Percentiles rank a stretch among this genome's conserved stretches.
phyloP scores from a whole-genome alignment of 2,888 invertebrate genomes.

The Atrina japonica region DNA sequence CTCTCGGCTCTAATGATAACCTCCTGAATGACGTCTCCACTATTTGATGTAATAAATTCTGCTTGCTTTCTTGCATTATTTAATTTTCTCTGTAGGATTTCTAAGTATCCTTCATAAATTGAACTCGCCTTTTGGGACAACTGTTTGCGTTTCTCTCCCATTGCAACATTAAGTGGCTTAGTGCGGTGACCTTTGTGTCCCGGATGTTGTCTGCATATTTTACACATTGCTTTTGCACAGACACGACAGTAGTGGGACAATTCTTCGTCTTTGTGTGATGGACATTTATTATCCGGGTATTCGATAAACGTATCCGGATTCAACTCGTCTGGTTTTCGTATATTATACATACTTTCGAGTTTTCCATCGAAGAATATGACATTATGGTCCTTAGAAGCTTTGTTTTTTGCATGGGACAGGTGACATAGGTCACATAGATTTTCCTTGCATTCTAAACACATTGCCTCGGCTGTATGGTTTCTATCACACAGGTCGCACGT shows the following conservation, averaged over 20 bases:
- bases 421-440: conserved; percentile 27
- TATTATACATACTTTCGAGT: neutral
- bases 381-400: conserved; percentile 29
- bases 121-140: conserved; percentile 5
- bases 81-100: conserved; percentile 23
- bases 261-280: conserved; percentile 17
- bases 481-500: conserved; percentile 26
- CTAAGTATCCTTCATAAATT: conserved; percentile 17
- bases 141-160: conserved; percentile 18
- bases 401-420: conserved; percentile 23
- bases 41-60: conserved; percentile 19
- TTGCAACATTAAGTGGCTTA: conserved; percentile 18
- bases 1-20: conserved; percentile 14
- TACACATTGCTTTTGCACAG: conserved; percentile 34
- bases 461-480: conserved; percentile 12
- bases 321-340: conserved; percentile 28
- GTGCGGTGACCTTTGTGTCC: conserved; percentile 40
- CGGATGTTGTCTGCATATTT: conserved; percentile 22
- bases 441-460: conserved; percentile 17
- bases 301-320: conserved; percentile 10
- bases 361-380: neutral
- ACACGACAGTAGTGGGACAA: conserved; percentile 35
- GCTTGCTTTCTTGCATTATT: conserved; percentile 15
- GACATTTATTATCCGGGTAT: conserved; percentile 15
- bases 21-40: conserved; percentile 13